Conservation (phyloP, 1,140 invertebrate species). For the Drosophila prosaltans region DNA sequence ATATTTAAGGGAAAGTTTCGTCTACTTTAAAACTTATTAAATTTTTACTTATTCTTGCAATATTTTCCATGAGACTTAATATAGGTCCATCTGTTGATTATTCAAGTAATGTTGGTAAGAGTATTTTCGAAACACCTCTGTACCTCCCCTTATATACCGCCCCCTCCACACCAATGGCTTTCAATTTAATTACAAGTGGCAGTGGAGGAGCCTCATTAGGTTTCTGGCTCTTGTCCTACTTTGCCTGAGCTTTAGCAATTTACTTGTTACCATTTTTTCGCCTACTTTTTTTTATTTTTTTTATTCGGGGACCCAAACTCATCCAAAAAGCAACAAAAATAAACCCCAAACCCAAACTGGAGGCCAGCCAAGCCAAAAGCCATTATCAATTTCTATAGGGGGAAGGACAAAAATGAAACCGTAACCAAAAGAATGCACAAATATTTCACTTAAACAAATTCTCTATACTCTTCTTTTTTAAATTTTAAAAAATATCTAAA, state of each 20-base stretch:
- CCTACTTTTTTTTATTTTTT: no score
- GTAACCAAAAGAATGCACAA: not conserved
- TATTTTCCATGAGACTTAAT: no score
- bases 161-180: not conserved
- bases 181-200: conserved; percentile 9
- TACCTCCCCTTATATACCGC: no score
- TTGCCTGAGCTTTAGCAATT: conserved; percentile 36
- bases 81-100: no score
- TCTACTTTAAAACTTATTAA: no score
- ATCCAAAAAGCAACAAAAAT: conserved; percentile 6
- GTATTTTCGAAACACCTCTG: no score
- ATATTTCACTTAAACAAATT: not conserved
- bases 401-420: not conserved
- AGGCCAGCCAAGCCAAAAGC: conserved; percentile 37
- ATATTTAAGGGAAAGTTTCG: no score
- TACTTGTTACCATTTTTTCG: conserved; percentile 45
- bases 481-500: no score
- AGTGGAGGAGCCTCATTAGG: conserved; percentile 1
- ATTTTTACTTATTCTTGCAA: no score
- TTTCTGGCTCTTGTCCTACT: conserved; percentile 28
- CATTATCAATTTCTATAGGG: conserved; percentile 67
- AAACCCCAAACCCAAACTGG: conserved; percentile 20
- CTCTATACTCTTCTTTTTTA: conserved; percentile 5
- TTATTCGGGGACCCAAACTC: not conserved
- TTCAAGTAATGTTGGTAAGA: no score